Evolutionary conservation across 2,888 invertebrate species (phyloP).

Genomic region (Leptopilina drosophilae): DNA sequence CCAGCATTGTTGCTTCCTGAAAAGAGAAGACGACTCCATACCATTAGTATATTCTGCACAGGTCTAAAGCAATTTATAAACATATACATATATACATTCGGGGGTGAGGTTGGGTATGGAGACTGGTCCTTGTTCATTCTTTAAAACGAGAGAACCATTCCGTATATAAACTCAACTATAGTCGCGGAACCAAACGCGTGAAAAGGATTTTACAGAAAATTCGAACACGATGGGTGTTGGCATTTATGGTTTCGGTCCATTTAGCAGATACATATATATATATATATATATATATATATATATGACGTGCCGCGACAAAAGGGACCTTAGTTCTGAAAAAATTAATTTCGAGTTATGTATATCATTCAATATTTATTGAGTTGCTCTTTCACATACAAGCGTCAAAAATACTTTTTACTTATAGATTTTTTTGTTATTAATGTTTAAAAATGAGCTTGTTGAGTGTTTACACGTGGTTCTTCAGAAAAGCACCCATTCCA

Average conservation of each 20-base stretch:
- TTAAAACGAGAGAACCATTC: slow-evolving; percentile 40
- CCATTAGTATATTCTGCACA: slow-evolving; percentile 21
- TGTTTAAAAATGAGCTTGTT: too few relatives aligned
- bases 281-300: too few relatives aligned
- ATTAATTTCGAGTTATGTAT: too few relatives aligned
- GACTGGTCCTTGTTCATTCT: slow-evolving; percentile 42
- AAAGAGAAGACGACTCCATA: slow-evolving; percentile 48
- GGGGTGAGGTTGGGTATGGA: slow-evolving; percentile 36
- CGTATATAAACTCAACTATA: slow-evolving; percentile 11
- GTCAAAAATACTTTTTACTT: too few relatives aligned
- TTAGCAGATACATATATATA: slow-evolving; percentile 33
- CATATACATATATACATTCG: slow-evolving; percentile 9
- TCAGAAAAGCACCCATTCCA: too few relatives aligned
- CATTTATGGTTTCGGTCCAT: slow-evolving; percentile 61
- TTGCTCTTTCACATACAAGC: too few relatives aligned
- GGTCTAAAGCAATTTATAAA: slow-evolving; percentile 21
- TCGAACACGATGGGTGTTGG: slow-evolving; percentile 64
- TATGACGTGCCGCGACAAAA: too few relatives aligned
- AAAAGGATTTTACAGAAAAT: slow-evolving; percentile 74
- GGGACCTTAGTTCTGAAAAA: too few relatives aligned
- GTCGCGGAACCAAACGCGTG: slow-evolving; percentile 68
- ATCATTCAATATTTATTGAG: too few relatives aligned
- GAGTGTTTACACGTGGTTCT: too few relatives aligned
- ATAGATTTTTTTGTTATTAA: too few relatives aligned
- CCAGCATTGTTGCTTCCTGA: slow-evolving; percentile 52